Base-by-base conservation (phyloP, 2,797 vertebrate species). In the Microctenopoma steveboyesi region DNA sequence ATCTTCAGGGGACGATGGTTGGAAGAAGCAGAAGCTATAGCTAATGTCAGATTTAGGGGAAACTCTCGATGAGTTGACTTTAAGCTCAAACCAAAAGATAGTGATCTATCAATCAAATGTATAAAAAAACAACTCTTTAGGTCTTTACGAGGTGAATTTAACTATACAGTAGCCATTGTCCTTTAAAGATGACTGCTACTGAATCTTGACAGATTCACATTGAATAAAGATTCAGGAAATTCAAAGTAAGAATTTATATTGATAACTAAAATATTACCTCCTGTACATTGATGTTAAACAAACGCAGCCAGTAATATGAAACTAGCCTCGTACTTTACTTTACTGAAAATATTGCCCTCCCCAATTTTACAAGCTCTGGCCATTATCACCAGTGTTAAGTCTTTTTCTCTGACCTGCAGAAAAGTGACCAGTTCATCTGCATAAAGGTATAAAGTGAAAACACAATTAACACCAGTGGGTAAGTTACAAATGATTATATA, bases 21-120 rank as follows among this genome's bases (percentile, higher is more conserved):
- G 16, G 49, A 60, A 70, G 22, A 46, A 67, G 64, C 79, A 86
- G 65, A 37, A 50, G 30, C 12, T 22, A 0, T 14, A 13, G 4
- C 45, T 18, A 5, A 37, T 25, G 15, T 43, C 7, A 4, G 4
- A 33, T 8, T 18, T 7, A 12, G 51, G 10, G 14, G 15, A 33
- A 60, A 22, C 6, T 1, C 3, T 45, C 4, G 47, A 8, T 12
- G 47, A 16, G 14, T 35, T 22, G 8, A 33, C 10, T 16, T 61
- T 39, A 48, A 22, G 14, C 49, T 69, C 33, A 55, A 51, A 42
- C 27, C 52, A 35, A 16, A 25, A 37, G 13, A 43, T 43, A 7
- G 7, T 28, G 14, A 43, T 13, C 16, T 22, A 40, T 56, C 33
- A 66, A 48, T 30, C 7, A 42, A 51, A 14, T 51, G 27, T 33